Base-by-base conservation (phyloP, 2,888 invertebrate genomes). In the Nycteola revayana region DNA sequence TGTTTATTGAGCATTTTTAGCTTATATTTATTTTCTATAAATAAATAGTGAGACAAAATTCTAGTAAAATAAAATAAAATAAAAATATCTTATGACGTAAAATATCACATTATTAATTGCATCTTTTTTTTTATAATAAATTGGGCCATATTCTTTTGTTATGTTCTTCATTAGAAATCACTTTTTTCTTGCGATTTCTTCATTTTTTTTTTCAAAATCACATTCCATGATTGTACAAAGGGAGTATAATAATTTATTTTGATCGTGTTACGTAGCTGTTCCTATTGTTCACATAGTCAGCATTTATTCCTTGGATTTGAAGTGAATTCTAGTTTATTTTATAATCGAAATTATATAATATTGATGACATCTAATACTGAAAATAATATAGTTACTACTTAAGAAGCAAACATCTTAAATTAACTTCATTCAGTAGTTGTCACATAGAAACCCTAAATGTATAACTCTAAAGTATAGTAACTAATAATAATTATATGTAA, bases 171-270 rank as follows among this genome's bases (percentile, higher is more conserved):
- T 31, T 26, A 23, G 32, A 37, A 50, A 18, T 18, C 18, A 18
- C 3, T 18, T 18, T 55, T 50, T 40, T 67, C 70, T 72, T 72
- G 71, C 71, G 68, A 75, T 28, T 42, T 24, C 9, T 49, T 60
- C 43, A 48, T 64, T 68, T 59, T 44, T 57, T 60, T 60, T 62
- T 66, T 61, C 66, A 63, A 71, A 75, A 79, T 81, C 83, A 85
- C 86, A 86, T 86, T 86, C 86, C 86, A 85, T 76, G 53, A 55
- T 70, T 82, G 77, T 84, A 83, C 75, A 82, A 81, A 77, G 51
- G 39, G 38, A 47, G 36, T 31, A 36, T 39, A 51, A 56, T 60
- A 54, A 50, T 56, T 56, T 64, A 55, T 60, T 49, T 41, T 58
- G 41, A 14, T 3, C n/a, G n/a, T n/a, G n/a, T n/a, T 14, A 14